Evolutionary conservation across 1,140 invertebrate species (phyloP).

Genomic region (Helicoverpa armigera): DNA sequence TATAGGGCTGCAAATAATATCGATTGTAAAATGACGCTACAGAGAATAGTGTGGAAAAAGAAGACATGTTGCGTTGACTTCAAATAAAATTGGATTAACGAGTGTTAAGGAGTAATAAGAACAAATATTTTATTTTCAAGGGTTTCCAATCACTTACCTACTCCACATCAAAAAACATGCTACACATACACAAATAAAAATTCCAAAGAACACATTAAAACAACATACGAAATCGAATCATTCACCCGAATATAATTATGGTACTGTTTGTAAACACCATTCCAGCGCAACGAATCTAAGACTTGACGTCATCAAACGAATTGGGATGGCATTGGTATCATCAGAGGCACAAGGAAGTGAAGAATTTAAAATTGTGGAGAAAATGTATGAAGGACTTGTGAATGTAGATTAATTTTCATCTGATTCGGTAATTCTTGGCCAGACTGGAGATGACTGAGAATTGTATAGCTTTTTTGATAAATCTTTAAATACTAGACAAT

Average conservation of each 20-base stretch:
- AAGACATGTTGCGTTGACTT: too few relatives aligned
- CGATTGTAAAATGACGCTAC: too few relatives aligned
- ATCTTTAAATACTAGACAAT: background rate
- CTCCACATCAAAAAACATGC: background rate
- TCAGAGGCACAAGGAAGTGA: constrained; percentile 7
- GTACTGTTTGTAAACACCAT: background rate
- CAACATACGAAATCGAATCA: background rate
- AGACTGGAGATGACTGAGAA: background rate
- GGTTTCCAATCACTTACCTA: too few relatives aligned
- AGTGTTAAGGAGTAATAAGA: too few relatives aligned
- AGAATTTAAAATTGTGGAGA: constrained; percentile 19
- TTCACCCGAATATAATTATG: background rate
- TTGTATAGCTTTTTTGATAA: background rate
- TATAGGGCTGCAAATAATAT: too few relatives aligned
- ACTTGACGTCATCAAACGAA: background rate
- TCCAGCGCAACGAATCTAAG: background rate
- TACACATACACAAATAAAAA: background rate
- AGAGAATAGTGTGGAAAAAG: too few relatives aligned
- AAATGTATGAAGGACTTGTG: constrained; percentile 12
- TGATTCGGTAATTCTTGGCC: constrained; percentile 5
- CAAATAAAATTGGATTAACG: too few relatives aligned
- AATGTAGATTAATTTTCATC: background rate
- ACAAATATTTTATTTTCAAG: too few relatives aligned
- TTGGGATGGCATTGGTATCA: constrained; percentile 7
- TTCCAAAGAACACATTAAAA: background rate